Base-by-base conservation (phyloP, 2,797 vertebrate genomes). In the Craterocephalus amniculus region DNA sequence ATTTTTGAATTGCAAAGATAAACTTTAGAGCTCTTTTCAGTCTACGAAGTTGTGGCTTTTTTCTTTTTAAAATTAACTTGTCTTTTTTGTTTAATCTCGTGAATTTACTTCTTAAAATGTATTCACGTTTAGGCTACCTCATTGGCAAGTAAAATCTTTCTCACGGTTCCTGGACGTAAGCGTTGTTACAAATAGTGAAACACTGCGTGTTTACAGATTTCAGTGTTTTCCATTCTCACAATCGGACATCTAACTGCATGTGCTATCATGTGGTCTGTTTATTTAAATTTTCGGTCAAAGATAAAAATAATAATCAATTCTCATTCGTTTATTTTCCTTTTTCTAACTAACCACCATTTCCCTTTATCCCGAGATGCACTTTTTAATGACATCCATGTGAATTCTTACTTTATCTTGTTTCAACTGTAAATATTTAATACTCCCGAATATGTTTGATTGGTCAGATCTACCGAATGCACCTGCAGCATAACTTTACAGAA, bases 401-500 rank as follows among this genome's bases (percentile, higher is more conserved):
- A 9, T 36, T 61, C 2, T 20, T 9, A 55, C 7, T 6, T 14
- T 22, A 13, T 64, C 0, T 55, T 48, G 36, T 61, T 9, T 60
- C 4, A 65, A 54, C 0, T 22, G 6, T 57, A 6, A 34, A 60
- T 59, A 26, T 59, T 60, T 60, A 0, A 1, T 34, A 18, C 14
- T 0, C n/a, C 51, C 58, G 14, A 31, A 18, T 29, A 36, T 29
- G 0, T 59, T 55, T 12, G 10, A 29, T 32, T 59, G 11, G 6
- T 22, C 49, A 34, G 36, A 60, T 27, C 16, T 48, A 16, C 24
- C 0, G n/a, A 38, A 26, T 64, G 79, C 87, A 89, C 88, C 86
- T 87, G 87, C 86, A 83, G 63, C 34, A 51, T 11, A n/a, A 20
- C 20, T 45, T 72, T 35, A 56, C 18, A 29, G 36, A 9, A 43